Evolutionary conservation across 1,140 invertebrate species (phyloP), one percentile per base, ranked within the genome.

Genomic region (Drosophila dunni): DNA sequence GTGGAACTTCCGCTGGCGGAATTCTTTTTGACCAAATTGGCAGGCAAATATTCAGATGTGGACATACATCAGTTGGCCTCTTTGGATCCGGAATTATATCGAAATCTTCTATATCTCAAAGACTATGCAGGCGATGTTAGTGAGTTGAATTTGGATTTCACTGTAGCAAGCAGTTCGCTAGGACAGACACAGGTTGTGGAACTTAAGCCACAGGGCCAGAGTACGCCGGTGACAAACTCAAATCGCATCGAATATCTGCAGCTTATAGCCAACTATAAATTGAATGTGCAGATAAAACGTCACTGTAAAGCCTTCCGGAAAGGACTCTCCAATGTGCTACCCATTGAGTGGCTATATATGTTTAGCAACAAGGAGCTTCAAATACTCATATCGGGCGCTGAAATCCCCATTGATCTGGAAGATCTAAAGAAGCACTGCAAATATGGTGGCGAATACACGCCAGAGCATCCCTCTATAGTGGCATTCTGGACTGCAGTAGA

Each of bases 241-340:
- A 99, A 99, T 93, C 94, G 97, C 63, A 98, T 99, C 91, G 98
- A 99, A 92, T 99, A 99, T 90, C 98, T 99, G 81, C 98, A 99
- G 92, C 93, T 98, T 61, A 96, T 99, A 93, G 98, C 98, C 1
- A 97, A 99, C 93, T 99, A 98, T 81, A 98, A 98, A 93, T 93
- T 99, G 17, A 99, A 99, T 92, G 93, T 95, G 85, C 98, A 98
- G 94, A 98, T 99, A 67, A 94, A 96, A 50, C 94, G 95, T 1
- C 98, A 99, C 75, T 98, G 97, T 81, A 94, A 94, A 61, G 97
- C 97, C 20, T 97, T 98, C 89, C 96, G 97, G 76, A 95, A 96
- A 93, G 95, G 98, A 1, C 94, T 99, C 42, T 96, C 96, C 17
- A 97, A 97, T 88, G 97, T 99, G 0, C 94, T 99, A 38, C 96